Evolutionary conservation across 2,113 vertebrate species (phyloP).

Genomic region (Dasyprocta punctata): DNA sequence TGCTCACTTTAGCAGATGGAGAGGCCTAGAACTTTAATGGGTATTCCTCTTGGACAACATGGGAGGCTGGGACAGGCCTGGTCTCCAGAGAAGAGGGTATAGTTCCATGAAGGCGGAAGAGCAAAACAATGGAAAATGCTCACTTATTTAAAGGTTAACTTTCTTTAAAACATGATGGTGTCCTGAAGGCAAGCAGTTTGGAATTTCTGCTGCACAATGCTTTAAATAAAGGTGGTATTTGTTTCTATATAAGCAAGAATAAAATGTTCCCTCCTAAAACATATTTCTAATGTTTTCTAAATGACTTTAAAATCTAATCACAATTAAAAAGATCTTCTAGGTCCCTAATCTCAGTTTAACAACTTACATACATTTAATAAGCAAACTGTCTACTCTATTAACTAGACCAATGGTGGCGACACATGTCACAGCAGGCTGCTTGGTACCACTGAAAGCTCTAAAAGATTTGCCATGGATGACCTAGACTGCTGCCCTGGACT

Average conservation of each 20-base stretch:
- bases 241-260: neutral
- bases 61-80: neutral
- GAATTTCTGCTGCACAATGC: neutral
- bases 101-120: neutral
- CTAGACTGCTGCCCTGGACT: neutral
- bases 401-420: neutral
- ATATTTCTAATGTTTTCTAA: neutral
- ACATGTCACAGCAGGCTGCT: neutral
- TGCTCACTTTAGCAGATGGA: neutral
- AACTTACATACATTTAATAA: neutral
- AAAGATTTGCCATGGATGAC: neutral
- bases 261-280: neutral
- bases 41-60: neutral
- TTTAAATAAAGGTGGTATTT: neutral
- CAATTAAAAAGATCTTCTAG: constrained; percentile 28
- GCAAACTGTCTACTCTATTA: constrained; percentile 23
- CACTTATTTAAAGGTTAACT: constrained; percentile 12
- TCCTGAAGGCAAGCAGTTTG: neutral
- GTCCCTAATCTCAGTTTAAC: neutral
- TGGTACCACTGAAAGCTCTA: neutral
- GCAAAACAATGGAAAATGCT: neutral
- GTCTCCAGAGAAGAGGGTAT: neutral
- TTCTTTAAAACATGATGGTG: neutral
- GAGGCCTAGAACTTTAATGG: neutral
- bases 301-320: constrained; percentile 26